These are phyloP conservation scores for Pelmatolapia mariae DNA, from an alignment of 2,113 vertebrate species.

Conservation along the genomic window DNA sequence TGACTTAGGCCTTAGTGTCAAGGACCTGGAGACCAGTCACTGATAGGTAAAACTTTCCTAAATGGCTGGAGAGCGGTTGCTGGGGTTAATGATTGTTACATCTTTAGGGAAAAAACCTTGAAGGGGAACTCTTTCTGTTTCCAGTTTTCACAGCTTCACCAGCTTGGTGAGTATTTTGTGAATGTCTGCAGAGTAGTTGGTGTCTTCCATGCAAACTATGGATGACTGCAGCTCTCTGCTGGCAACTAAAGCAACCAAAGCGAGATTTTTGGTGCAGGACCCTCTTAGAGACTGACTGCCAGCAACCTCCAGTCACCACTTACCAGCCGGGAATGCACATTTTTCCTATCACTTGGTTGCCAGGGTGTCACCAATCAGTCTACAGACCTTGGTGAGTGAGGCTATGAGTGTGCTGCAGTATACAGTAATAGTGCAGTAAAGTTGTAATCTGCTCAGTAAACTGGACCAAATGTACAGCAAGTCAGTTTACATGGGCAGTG, in stretches of 20 bases:
- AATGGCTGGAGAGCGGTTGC: neutral
- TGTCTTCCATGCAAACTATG: neutral
- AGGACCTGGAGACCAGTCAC: neutral
- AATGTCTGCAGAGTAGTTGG: neutral
- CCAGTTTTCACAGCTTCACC: neutral
- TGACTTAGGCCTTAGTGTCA: accelerated
- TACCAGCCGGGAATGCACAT: neutral
- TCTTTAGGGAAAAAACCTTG: neutral
- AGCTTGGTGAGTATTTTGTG: neutral
- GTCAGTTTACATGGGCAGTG: neutral
- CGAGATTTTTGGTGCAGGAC: neutral
- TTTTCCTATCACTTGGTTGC: neutral
- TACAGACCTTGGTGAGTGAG: neutral
- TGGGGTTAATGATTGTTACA: neutral
- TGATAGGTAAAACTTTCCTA: neutral
- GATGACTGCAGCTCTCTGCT: neutral
- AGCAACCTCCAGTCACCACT: neutral
- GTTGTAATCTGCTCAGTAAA: neutral
- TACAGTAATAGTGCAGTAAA: neutral
- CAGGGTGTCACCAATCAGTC: neutral
- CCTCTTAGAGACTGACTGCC: neutral
- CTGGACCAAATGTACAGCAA: neutral
- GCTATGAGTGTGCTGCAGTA: neutral
- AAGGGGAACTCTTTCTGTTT: neutral
- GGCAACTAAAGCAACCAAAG: neutral